These are phyloP conservation scores for Drosophila sp. DNA, from an alignment of 1,140 invertebrate species.

Conservation along the genomic window DNA sequence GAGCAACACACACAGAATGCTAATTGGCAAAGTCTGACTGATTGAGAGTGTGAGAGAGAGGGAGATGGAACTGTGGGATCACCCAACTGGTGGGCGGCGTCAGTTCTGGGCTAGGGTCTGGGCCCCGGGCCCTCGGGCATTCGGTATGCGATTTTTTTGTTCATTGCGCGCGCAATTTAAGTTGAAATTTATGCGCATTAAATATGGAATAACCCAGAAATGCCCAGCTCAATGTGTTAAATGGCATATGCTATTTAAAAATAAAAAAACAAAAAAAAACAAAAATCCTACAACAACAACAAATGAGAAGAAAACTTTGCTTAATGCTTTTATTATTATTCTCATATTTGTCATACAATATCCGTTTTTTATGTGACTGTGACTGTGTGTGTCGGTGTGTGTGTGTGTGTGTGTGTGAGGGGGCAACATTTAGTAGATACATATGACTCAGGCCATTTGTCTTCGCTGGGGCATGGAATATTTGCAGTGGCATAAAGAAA, in stretches of 20 bases:
- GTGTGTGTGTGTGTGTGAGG: neutral
- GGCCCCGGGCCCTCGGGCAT: conserved; percentile 18
- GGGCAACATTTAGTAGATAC: neutral
- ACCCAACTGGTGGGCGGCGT: conserved; percentile 74
- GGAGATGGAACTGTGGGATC: conserved; percentile 25
- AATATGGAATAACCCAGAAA: conserved; percentile 53
- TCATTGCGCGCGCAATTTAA: conserved; percentile 79
- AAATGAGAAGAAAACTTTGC: conserved; percentile 42
- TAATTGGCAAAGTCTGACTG: conserved; percentile 67
- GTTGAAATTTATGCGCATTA: conserved; percentile 75
- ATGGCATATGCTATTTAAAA: conserved; percentile 77
- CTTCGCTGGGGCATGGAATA: conserved; percentile 74
- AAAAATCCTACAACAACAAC: neutral
- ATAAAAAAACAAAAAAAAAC: neutral
- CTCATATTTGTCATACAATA: conserved; percentile 15
- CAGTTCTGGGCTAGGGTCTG: conserved; percentile 9
- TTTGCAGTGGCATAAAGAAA: conserved; percentile 69
- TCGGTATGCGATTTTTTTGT: conserved; percentile 43
- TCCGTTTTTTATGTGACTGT: conserved; percentile 12
- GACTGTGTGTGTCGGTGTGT: neutral
- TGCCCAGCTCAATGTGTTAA: conserved; percentile 71
- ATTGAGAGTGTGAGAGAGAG: conserved; percentile 10
- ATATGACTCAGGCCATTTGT: conserved; percentile 64
- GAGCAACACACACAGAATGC: conserved; percentile 34
- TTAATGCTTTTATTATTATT: conserved; percentile 68